These are phyloP conservation scores for Anagyrus pseudococci DNA, from an alignment of 2,888 invertebrate species.

Conservation along the genomic window DNA sequence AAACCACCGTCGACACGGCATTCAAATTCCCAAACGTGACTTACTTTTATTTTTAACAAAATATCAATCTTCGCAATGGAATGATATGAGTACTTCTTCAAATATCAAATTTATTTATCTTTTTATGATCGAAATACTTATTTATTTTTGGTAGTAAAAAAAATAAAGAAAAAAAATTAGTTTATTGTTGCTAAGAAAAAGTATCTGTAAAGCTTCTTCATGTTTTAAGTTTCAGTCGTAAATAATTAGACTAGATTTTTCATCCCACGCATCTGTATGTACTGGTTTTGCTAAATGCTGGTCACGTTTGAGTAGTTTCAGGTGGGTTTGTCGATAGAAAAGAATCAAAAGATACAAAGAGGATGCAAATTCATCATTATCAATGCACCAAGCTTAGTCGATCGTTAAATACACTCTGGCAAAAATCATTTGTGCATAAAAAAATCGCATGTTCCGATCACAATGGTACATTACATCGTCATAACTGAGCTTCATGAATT, in stretches of 20 bases:
- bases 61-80: constrained; percentile 43
- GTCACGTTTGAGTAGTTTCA: constrained; percentile 48
- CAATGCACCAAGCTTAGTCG: constrained; percentile 26
- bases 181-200: no score
- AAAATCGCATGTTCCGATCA: constrained; percentile 7
- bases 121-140: no score
- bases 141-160: no score
- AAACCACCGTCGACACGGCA: constrained; percentile 28
- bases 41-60: constrained; percentile 28
- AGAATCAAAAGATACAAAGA: constrained; percentile 46
- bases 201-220: constrained; percentile 2
- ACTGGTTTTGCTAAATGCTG: constrained; percentile 45
- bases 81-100: no score
- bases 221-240: constrained; percentile 43
- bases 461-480: not conserved
- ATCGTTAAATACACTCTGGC: constrained; percentile 12
- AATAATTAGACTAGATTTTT: constrained; percentile 53
- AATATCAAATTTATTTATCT: no score
- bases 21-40: constrained; percentile 46
- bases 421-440: constrained; percentile 32
- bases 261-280: constrained; percentile 44
- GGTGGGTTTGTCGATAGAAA: constrained; percentile 46
- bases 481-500: no score
- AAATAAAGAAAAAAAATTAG: no score
- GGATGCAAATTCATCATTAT: constrained; percentile 38